These are phyloP conservation scores for Oxystoma pomonae DNA, from an alignment of 2,888 invertebrate genomes.

Conservation along the genomic window DNA sequence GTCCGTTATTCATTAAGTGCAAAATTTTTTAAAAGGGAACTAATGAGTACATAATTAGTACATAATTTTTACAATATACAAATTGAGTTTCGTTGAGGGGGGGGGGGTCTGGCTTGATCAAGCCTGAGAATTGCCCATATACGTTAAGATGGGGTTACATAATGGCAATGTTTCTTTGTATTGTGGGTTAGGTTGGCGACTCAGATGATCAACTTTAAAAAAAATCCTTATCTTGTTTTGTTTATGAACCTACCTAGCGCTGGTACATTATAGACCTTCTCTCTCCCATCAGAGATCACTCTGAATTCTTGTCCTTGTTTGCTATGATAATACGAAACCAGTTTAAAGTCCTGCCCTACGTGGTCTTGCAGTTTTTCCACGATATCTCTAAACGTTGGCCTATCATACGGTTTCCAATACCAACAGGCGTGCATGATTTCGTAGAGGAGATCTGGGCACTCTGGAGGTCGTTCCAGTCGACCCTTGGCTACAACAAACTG, in stretches of 20 bases:
- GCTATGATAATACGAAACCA: slow-evolving; percentile 62
- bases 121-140: too few species aligned
- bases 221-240: too few species aligned
- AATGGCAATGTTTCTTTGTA: too few species aligned
- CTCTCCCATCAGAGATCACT: slow-evolving; percentile 30
- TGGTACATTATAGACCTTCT: slow-evolving; percentile 37
- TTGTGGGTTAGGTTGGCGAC: too few species aligned
- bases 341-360: slow-evolving; percentile 54
- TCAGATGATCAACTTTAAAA: too few species aligned
- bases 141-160: too few species aligned
- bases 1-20: too few species aligned
- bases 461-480: slow-evolving; percentile 57
- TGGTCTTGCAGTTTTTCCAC: slow-evolving; percentile 54
- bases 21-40: too few species aligned
- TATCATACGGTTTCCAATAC: slow-evolving; percentile 57
- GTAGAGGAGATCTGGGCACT: slow-evolving; percentile 62
- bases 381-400: slow-evolving; percentile 62
- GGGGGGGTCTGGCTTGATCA: too few species aligned
- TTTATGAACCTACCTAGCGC: slow-evolving; percentile 29
- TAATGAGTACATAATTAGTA: too few species aligned
- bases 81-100: too few species aligned
- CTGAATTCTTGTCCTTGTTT: slow-evolving; percentile 54
- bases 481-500: slow-evolving; percentile 55
- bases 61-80: too few species aligned
- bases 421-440: slow-evolving; percentile 67